phyloP scores from a whole-genome alignment of 1,140 invertebrate genomes.

The Halyomorpha halys region DNA sequence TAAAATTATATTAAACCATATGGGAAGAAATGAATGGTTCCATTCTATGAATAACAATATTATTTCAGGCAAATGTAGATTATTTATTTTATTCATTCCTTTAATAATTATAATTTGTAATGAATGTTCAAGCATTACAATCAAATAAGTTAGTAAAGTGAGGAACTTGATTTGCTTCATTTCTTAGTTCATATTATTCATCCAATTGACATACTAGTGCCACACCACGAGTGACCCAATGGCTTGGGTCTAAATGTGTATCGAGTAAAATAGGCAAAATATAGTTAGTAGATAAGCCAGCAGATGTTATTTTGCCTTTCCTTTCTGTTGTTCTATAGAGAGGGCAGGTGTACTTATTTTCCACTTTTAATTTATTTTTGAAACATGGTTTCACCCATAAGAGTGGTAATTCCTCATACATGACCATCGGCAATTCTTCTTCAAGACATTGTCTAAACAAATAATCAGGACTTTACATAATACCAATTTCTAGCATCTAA shows the following conservation, averaged over 20 bases:
- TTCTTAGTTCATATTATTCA: slow-evolving; percentile 40
- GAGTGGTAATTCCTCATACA: slow-evolving; percentile 67
- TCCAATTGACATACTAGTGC: slow-evolving; percentile 73
- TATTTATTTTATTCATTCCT: no score
- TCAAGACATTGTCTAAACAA: slow-evolving; percentile 42
- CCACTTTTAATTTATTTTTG: slow-evolving; percentile 31
- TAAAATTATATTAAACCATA: no score
- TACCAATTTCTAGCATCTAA: no score
- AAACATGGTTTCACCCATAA: slow-evolving; percentile 48
- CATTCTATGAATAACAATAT: no score
- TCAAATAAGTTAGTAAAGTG: no score
- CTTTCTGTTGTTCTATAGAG: slow-evolving; percentile 83
- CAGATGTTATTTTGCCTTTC: slow-evolving; percentile 69
- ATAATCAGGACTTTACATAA: slow-evolving; percentile 27
- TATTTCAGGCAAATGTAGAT: no score
- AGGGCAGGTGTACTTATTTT: slow-evolving; percentile 63
- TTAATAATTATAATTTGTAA: no score
- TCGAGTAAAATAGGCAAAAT: slow-evolving; percentile 67
- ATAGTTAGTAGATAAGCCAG: slow-evolving; percentile 86
- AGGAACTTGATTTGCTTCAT: no score
- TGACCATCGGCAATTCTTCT: slow-evolving; percentile 71
- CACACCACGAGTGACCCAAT: slow-evolving; percentile 82
- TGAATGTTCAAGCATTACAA: no score
- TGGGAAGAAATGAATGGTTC: no score
- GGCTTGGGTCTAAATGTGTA: slow-evolving; percentile 49